Conservation (phyloP, 2,797 vertebrate species). For the Jordanella pulchra region DNA sequence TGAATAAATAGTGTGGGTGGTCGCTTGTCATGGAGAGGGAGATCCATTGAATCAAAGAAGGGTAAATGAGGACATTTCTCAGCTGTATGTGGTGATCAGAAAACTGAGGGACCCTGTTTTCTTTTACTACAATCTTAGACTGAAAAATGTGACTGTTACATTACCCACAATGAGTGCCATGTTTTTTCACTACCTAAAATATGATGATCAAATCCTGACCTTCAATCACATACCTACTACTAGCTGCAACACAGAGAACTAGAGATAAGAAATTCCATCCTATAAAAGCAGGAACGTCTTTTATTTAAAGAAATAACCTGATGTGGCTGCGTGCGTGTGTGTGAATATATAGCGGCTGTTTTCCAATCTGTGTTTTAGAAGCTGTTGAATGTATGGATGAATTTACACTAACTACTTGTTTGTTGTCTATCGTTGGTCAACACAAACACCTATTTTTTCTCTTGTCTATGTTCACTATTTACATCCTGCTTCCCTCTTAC, state of each 20-base stretch:
- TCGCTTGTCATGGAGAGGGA: slow-evolving; percentile 33
- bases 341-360: too few species aligned
- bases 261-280: slow-evolving; percentile 19
- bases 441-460: too few species aligned
- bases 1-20: slow-evolving; percentile 39
- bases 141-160: slow-evolving; percentile 55
- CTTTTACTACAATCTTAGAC: slow-evolving; percentile 40
- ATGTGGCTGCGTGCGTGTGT: too few species aligned
- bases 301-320: too few species aligned
- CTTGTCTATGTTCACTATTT: too few species aligned
- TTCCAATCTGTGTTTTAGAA: too few species aligned
- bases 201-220: slow-evolving; percentile 60
- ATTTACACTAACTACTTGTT: too few species aligned
- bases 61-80: slow-evolving; percentile 55
- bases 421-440: too few species aligned
- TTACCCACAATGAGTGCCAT: slow-evolving; percentile 40
- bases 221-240: slow-evolving; percentile 45
- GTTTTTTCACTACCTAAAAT: slow-evolving; percentile 44
- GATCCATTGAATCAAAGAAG: slow-evolving; percentile 63
- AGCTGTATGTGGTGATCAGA: slow-evolving; percentile 70
- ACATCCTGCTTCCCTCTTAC: too few species aligned
- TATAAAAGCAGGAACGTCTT: slow-evolving; percentile 18
- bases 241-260: slow-evolving; percentile 21
- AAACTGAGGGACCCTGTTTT: slow-evolving; percentile 46
- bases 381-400: too few species aligned